These are phyloP conservation scores for Iselma pallidipennis DNA, from an alignment of 2,888 invertebrate species.

Conservation along the genomic window DNA sequence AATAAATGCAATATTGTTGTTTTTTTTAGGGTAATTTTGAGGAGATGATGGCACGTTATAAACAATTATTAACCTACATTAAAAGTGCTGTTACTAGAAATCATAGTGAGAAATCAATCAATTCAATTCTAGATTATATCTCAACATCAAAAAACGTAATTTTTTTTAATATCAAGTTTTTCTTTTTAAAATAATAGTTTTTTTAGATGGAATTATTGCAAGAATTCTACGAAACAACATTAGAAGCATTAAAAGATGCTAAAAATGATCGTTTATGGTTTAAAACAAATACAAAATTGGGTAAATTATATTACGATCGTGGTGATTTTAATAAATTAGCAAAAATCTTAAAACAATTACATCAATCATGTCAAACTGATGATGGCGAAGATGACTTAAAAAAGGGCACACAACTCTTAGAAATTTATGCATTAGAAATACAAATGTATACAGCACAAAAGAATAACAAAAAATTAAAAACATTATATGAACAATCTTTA, in stretches of 20 bases:
- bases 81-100: conserved; percentile 98
- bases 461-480: conserved; percentile 96
- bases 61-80: conserved; percentile 94
- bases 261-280: conserved; percentile 99
- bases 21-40: conserved; percentile 75
- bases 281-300: conserved; percentile 98
- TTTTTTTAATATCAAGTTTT: too few relatives aligned
- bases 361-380: conserved; percentile 97
- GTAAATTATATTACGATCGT: conserved; percentile 96
- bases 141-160: conserved; percentile 98
- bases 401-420: conserved; percentile 95
- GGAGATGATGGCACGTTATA: conserved; percentile 74
- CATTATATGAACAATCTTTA: conserved; percentile 95
- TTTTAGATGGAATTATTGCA: conserved; percentile 76
- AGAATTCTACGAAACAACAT: conserved; percentile 96
- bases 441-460: conserved; percentile 99
- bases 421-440: conserved; percentile 98
- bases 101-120: conserved; percentile 99
- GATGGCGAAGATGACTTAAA: conserved; percentile 97
- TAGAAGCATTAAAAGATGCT: conserved; percentile 94
- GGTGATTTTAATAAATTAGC: conserved; percentile 93
- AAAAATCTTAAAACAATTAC: conserved; percentile 95
- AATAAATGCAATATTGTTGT: too few relatives aligned
- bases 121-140: conserved; percentile 98
- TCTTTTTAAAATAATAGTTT: too few relatives aligned